These are phyloP conservation scores for Cardiocondyla obscurior DNA, from an alignment of 1,140 invertebrate genomes.

Conservation along the genomic window DNA sequence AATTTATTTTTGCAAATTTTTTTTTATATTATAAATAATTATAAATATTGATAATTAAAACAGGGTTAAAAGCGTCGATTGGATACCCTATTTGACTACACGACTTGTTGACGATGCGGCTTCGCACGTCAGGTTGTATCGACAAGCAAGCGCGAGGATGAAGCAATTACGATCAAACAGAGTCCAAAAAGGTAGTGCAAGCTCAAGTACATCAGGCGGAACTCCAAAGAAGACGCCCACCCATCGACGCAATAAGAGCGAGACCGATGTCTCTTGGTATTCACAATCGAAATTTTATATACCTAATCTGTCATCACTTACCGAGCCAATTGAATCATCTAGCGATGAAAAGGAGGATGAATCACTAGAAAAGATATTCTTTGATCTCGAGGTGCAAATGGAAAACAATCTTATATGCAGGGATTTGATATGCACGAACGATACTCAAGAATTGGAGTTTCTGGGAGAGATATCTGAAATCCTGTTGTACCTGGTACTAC, in stretches of 20 bases:
- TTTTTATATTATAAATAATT: too few relatives aligned
- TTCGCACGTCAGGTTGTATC: slow-evolving; percentile 93
- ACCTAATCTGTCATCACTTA: slow-evolving; percentile 80
- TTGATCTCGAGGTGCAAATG: slow-evolving; percentile 94
- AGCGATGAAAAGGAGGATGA: slow-evolving; percentile 75
- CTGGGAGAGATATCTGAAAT: slow-evolving; percentile 93
- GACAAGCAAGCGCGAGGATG: slow-evolving; percentile 88
- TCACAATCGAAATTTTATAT: slow-evolving; percentile 83
- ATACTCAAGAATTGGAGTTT: slow-evolving; percentile 89
- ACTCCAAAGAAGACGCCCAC: slow-evolving; percentile 83
- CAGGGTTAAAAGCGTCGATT: slow-evolving; percentile 94
- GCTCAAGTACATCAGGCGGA: slow-evolving; percentile 81
- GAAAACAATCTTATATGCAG: slow-evolving; percentile 90
- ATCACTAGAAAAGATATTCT: slow-evolving; percentile 91
- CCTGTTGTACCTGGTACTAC: slow-evolving; percentile 92
- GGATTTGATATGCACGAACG: slow-evolving; percentile 87
- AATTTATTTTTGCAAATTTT: too few relatives aligned
- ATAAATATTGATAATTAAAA: slow-evolving; percentile 13
- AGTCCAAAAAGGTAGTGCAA: slow-evolving; percentile 81
- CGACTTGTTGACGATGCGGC: slow-evolving; percentile 95
- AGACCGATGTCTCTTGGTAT: slow-evolving; percentile 88
- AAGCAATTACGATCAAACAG: slow-evolving; percentile 83
- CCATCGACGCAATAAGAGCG: slow-evolving; percentile 89
- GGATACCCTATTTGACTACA: slow-evolving; percentile 94
- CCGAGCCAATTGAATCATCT: slow-evolving; percentile 74